Base-by-base conservation (phyloP, 2,888 invertebrate genomes). In the Mesochorus sp. region DNA sequence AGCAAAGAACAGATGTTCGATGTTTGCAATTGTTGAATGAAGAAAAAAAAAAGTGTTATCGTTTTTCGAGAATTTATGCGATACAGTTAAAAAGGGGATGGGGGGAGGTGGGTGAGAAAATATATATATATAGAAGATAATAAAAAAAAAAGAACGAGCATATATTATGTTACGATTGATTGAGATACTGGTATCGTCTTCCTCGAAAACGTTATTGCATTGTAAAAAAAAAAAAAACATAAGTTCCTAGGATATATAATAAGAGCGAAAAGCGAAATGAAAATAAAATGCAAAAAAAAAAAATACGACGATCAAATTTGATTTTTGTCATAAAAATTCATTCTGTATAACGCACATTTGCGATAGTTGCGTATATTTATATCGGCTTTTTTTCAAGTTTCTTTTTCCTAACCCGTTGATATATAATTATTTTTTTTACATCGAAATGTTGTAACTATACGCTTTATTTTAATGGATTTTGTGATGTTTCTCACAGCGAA, bases 11-110 rank as follows among this genome's bases (percentile, higher is more conserved):
- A 61, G 51, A 62, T 61, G 47, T 73, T 72, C 44, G 62, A 73
- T 68, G 77, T 77, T 68, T 59, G 73, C 68, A 73, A 68, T 57
- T 57, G 73, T 78, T 64, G 61, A 73, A 67, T 77, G 47, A 67
- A 71, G 8, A 76, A 12, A 19, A 0, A 3, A 55, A 26, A 12
- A 62, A 34, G 66, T 39, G 62, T 73, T 73, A 57, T 68, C 68
- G 39, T 44, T 73, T n/a, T 64, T 62, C 26, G 70, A 78, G 51
- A 68, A 70, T 70, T 74, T 68, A 64, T 51, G 67, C 61, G 34
- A 42, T 53, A 64, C 57, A 73, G 70, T 74, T 59, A 37, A 39
- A n/a, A n/a, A n/a, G n/a, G n/a, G n/a, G n/a, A n/a, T n/a, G n/a
- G n/a, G n/a, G n/a, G n/a, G n/a, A 34, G 4, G 59, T 17, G 21